Evolutionary conservation across 1,140 invertebrate species (phyloP), one percentile per base, ranked within the genome.

Genomic region (Linepithema humile): DNA sequence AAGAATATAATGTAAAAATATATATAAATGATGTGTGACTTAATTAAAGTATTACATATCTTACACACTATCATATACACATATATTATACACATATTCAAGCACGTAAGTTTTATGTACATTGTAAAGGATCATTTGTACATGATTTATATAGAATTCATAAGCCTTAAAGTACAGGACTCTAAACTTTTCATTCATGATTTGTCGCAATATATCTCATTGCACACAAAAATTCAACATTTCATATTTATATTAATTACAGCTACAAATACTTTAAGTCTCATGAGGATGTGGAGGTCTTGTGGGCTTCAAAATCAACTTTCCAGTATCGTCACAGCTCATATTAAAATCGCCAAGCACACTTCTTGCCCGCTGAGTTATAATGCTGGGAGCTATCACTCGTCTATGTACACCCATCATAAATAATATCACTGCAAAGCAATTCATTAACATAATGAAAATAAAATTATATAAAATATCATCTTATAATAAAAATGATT

Each of bases 311-410:
- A 98, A 93, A 86, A 98, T 98, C 17, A 98, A 94, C 94, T 98
- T 98, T 84, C 98, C 98, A 73, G 98, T 98, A 91, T 99, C 98
- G 94, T 99, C 98, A 95, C 98, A 99, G 60, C 98, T 99, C 98
- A 99, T 99, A 93, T 99, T 99, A 93, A 99, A 99, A 94, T 99
- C 98, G 45, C 96, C 96, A 35, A 99, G 95, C 0, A 99, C 98
- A 53, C 96, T 96, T 57, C 98, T 95, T 35, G 98, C 98, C 84
- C 99, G 95, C 1, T 97, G 96, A 3, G 98, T 98, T 87, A 99
- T 98, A 91, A 99, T 99, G 89, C 98, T 98, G 12, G 98, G 98
- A 17, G 98, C 98, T 82, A 99, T 98, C 0, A 99, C 98, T 93
- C 98, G 96, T 94, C 98, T 98, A 92, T 99, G 99, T 59, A 99